Evolutionary conservation across 2,888 invertebrate species (phyloP).

Genomic region (Perdita meconis): DNA sequence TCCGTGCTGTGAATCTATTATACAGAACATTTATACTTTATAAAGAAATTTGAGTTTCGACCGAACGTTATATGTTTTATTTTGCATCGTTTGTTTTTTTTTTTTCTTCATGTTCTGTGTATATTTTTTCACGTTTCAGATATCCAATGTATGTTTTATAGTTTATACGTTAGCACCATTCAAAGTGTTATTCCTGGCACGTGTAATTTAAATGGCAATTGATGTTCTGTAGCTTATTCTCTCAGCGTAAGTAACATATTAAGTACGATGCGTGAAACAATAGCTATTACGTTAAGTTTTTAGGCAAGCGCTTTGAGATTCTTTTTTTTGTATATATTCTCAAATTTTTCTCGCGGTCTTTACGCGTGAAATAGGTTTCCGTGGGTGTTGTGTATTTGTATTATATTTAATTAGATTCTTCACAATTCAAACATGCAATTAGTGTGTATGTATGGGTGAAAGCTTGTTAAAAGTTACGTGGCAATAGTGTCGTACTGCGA

Average conservation of each 20-base stretch:
- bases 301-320: slow-evolving; percentile 34
- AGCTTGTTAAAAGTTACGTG: slow-evolving; percentile 58
- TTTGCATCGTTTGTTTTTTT: slow-evolving; percentile 63
- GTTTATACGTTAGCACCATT: slow-evolving; percentile 76
- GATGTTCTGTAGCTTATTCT: slow-evolving; percentile 76
- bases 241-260: slow-evolving; percentile 75
- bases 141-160: slow-evolving; percentile 77
- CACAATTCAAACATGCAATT: slow-evolving; percentile 41
- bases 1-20: slow-evolving; percentile 28
- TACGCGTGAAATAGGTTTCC: slow-evolving; percentile 19
- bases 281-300: slow-evolving; percentile 44
- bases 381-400: slow-evolving; percentile 16
- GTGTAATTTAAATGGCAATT: slow-evolving; percentile 75
- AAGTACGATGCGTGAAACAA: slow-evolving; percentile 62
- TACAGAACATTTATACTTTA: slow-evolving; percentile 34
- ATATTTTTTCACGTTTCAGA: slow-evolving; percentile 78
- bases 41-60: slow-evolving; percentile 24
- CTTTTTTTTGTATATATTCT: slow-evolving; percentile 28
- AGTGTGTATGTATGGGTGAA: slow-evolving; percentile 47
- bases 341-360: slow-evolving; percentile 1
- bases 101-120: slow-evolving; percentile 68
- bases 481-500: slow-evolving; percentile 19
- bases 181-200: slow-evolving; percentile 76
- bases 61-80: slow-evolving; percentile 58
- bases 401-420: slow-evolving; percentile 18